Evolutionary conservation across 2,113 vertebrate genomes (phyloP), one percentile per base, ranked within the genome.

Genomic region (Malaclemys terrapin): DNA sequence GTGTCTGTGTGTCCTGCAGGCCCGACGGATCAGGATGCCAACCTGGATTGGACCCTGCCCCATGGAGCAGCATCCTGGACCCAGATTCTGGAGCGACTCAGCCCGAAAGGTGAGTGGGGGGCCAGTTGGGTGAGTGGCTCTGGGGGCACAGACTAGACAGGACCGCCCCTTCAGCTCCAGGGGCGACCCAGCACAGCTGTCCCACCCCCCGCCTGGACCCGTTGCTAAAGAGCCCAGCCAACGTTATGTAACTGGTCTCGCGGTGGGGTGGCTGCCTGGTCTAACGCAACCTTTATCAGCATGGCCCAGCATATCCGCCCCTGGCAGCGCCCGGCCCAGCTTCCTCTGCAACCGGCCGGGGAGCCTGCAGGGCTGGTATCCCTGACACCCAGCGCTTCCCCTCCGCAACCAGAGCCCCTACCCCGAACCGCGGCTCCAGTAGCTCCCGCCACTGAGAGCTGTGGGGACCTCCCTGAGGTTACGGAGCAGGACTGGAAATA

Each of bases 321-420:
- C 38, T 62, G 65, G 35, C 65, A 72, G 65, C 8, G 65, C n/a
- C 65, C 8, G 19, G 86, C 90, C 80, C 82, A 80, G 83, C 91
- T 92, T 92, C 91, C 91, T 92, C 85, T 84, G 57, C 72, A 92
- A 84, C 91, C 27, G 75, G 91, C n/a, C 11, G 53, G 59, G 79
- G 82, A 54, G 80, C 80, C 62, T 56, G 27, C 50, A 85, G 56
- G 90, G 56, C 85, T 54, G 91, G 78, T 92, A 45, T 25, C 72
- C 91, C 85, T 79, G 38, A 78, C 54, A 72, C 80, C 72, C 82
- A 38, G 35, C 38, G 17, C 72, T 92, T 92, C 85, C 91, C 84
- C 50, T n/a, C 45, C 38, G 54, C 57, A 78, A 52, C 69, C 76
- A 38, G 31, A n/a, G 59, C 47, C 90, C 54, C 80, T 14, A 87